Conservation (phyloP, 1,140 invertebrate species). For the Amphibalanus amphitrite region DNA sequence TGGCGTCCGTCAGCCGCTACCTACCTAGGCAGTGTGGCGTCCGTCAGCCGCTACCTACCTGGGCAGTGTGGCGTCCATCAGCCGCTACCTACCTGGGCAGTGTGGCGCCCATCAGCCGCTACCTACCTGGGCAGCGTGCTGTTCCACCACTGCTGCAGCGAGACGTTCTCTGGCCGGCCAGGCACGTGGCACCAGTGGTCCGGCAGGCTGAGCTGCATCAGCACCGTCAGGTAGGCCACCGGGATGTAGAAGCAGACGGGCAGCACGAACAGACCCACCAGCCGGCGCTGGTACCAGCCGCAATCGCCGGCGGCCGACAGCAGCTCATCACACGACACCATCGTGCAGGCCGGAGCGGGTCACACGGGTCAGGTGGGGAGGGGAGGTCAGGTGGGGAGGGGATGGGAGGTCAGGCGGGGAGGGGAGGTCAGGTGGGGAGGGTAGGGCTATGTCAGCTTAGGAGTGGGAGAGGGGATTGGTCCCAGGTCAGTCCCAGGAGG, state of each 20-base stretch:
- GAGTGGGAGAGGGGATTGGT: too few relatives aligned
- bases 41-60: constrained; percentile 6
- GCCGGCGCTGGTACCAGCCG: constrained; percentile 32
- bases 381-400: too few relatives aligned
- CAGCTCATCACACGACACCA: constrained; percentile 23
- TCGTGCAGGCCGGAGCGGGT: too few relatives aligned
- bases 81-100: constrained; percentile 9
- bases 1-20: too few relatives aligned
- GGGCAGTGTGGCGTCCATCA: neutral
- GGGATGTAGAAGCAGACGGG: constrained; percentile 15
- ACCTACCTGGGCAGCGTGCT: constrained; percentile 13
- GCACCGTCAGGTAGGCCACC: neutral
- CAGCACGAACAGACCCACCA: constrained; percentile 29
- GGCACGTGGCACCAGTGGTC: constrained; percentile 15
- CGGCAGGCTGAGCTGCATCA: constrained; percentile 10
- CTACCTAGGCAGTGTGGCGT: too few relatives aligned
- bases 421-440: too few relatives aligned
- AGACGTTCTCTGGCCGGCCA: constrained; percentile 8
- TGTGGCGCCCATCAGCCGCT: constrained; percentile 10
- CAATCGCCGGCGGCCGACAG: constrained; percentile 31
- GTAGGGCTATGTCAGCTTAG: too few relatives aligned
- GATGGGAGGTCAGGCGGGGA: too few relatives aligned
- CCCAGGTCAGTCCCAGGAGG: too few relatives aligned
- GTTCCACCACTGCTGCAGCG: constrained; percentile 1
- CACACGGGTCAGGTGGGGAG: too few relatives aligned